Percentiles rank a stretch among this genome's conserved stretches.
Evolutionary conservation across 2,888 invertebrate species (phyloP).

Genomic region (Myopa testacea): DNA sequence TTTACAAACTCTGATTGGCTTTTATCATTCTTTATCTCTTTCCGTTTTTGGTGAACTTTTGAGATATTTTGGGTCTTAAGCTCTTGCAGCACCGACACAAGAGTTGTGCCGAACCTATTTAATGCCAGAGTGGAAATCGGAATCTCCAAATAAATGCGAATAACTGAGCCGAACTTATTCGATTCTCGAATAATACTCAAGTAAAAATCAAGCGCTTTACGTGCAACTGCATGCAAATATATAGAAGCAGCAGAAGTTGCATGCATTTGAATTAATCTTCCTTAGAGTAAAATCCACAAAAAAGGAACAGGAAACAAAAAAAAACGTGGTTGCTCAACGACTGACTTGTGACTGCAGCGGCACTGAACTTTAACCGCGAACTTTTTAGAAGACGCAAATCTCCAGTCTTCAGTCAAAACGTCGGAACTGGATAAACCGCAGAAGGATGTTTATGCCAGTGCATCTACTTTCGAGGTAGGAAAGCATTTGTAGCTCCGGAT

Average conservation of each 20-base stretch:
- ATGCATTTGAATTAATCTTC: constrained; percentile 20
- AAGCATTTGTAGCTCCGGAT: too few species aligned
- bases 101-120: too few species aligned
- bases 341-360: not conserved
- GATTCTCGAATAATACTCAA: not conserved
- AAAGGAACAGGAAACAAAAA: not conserved
- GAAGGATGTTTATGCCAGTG: too few species aligned
- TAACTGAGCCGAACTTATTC: not conserved
- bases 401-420: constrained; percentile 13
- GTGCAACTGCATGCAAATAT: constrained; percentile 4
- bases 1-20: too few species aligned
- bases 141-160: not conserved
- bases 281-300: constrained; percentile 1
- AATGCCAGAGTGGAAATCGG: too few species aligned
- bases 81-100: too few species aligned
- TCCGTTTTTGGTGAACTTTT: too few species aligned
- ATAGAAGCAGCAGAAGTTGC: not conserved
- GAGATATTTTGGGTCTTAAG: too few species aligned
- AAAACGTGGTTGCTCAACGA: not conserved
- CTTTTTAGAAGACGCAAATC: not conserved
- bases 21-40: too few species aligned
- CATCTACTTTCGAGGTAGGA: too few species aligned
- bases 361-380: constrained; percentile 10
- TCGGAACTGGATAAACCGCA: not conserved
- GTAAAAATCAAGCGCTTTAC: constrained; percentile 2